A percentile compares a stretch with the other conserved stretches of the same genome.
Evolutionary conservation across 2,888 invertebrate species (phyloP).

Genomic region (Eilema caniola): DNA sequence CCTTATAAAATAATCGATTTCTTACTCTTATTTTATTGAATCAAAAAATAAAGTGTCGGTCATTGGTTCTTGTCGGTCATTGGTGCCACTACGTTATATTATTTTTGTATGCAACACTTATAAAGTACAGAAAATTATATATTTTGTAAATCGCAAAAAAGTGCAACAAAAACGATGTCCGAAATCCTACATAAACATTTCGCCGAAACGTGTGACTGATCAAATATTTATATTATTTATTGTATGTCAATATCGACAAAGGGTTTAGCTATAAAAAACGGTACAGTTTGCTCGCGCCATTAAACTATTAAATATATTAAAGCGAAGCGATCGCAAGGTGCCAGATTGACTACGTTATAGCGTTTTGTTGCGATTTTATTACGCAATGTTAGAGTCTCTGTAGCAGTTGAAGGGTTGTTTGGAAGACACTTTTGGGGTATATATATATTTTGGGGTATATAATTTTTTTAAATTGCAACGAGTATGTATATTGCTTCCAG

Average conservation of each 20-base stretch:
- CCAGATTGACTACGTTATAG: slow-evolving; percentile 25
- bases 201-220: slow-evolving; percentile 70
- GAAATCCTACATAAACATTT: slow-evolving; percentile 13
- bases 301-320: slow-evolving; percentile 72
- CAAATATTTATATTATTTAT: slow-evolving; percentile 83
- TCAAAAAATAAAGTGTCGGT: too few species aligned
- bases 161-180: neutral
- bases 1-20: too few species aligned
- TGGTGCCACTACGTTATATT: too few species aligned
- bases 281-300: slow-evolving; percentile 72
- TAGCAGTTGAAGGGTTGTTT: slow-evolving; percentile 20
- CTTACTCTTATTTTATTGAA: too few species aligned
- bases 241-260: slow-evolving; percentile 78
- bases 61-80: too few species aligned
- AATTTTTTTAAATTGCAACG: too few species aligned
- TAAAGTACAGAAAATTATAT: neutral
- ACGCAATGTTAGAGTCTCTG: neutral
- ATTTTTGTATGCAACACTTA: neutral
- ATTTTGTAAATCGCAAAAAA: neutral
- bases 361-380: slow-evolving; percentile 6
- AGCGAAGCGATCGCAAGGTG: slow-evolving; percentile 41
- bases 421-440: neutral
- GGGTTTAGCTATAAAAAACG: slow-evolving; percentile 75
- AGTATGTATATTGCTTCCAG: too few species aligned
- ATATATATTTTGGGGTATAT: neutral